A percentile compares a stretch with the other conserved stretches of the same genome.
Conservation (phyloP, 2,797 vertebrate species). For the Diglossa cyanea region DNA sequence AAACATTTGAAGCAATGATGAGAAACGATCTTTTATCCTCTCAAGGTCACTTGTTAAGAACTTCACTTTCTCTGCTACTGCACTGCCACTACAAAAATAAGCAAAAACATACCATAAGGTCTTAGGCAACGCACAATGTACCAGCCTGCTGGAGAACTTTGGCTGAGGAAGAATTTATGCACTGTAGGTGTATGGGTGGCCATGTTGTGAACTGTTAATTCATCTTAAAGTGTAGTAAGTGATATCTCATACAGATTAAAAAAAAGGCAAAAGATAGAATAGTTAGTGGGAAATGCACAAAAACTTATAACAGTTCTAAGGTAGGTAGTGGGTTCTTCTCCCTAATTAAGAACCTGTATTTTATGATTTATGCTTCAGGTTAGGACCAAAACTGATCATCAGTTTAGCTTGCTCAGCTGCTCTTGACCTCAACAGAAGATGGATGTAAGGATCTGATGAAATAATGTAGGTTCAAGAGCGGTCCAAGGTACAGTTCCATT, state of each 20-base stretch:
- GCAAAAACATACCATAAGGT: slow-evolving; percentile 59
- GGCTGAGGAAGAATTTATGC: slow-evolving; percentile 43
- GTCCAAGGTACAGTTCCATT: background rate
- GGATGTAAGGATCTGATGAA: background rate
- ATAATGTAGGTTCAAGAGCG: background rate
- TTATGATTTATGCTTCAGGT: background rate
- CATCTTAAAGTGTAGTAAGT: slow-evolving; percentile 1
- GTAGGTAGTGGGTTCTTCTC: background rate
- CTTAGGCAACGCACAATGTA: slow-evolving; percentile 59
- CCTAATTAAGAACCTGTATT: slow-evolving; percentile 5
- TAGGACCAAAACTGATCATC: slow-evolving; percentile 1
- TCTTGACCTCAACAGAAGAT: background rate
- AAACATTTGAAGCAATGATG: slow-evolving; percentile 69
- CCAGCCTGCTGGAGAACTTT: slow-evolving; percentile 24
- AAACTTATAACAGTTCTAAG: background rate
- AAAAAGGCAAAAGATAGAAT: background rate
- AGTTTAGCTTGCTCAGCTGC: slow-evolving; percentile 22
- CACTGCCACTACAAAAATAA: slow-evolving; percentile 73
- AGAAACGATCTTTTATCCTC: slow-evolving; percentile 59
- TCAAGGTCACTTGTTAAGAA: slow-evolving; percentile 69
- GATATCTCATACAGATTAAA: background rate
- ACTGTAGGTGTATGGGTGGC: slow-evolving; percentile 19
- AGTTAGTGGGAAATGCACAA: background rate
- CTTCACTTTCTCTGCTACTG: slow-evolving; percentile 71
- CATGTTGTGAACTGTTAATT: background rate